These are phyloP conservation scores for Amphilophus citrinellus DNA, from an alignment of 2,113 vertebrate genomes.

Conservation along the genomic window DNA sequence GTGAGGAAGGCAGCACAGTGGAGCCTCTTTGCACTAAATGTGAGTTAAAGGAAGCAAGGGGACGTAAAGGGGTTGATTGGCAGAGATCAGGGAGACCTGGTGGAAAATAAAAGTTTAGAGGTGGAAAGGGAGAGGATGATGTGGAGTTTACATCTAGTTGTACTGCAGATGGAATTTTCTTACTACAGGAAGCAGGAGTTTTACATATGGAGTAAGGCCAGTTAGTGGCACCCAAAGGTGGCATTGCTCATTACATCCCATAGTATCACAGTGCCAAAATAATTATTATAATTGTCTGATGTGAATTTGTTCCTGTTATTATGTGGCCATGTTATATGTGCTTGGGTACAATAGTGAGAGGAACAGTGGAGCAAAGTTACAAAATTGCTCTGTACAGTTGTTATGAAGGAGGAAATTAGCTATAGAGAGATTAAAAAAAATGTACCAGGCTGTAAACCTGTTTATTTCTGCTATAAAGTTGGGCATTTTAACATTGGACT, in stretches of 20 bases:
- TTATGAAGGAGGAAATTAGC: too few species aligned
- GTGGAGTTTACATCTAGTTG: neutral
- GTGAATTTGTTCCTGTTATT: neutral
- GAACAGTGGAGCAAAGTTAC: too few species aligned
- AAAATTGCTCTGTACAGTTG: too few species aligned
- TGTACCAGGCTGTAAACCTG: neutral
- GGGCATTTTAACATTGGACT: neutral
- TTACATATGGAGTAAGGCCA: neutral
- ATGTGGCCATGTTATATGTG: neutral
- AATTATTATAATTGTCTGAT: neutral
- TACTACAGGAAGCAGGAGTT: neutral
- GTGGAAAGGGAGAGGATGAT: neutral
- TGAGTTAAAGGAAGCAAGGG: slow-evolving; percentile 9
- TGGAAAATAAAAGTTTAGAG: neutral
- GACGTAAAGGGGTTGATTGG: neutral
- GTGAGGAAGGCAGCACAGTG: slow-evolving; percentile 27
- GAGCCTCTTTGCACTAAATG: slow-evolving; percentile 5
- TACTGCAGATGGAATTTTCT: neutral
- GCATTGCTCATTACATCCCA: neutral
- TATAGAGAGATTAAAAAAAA: too few species aligned
- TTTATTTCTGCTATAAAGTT: neutral
- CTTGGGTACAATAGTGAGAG: neutral
- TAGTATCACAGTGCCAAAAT: neutral
- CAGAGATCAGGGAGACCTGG: neutral
- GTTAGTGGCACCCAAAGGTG: neutral